phyloP scores from a whole-genome alignment of 1,140 invertebrate genomes.

The Plectus sambesii region DNA sequence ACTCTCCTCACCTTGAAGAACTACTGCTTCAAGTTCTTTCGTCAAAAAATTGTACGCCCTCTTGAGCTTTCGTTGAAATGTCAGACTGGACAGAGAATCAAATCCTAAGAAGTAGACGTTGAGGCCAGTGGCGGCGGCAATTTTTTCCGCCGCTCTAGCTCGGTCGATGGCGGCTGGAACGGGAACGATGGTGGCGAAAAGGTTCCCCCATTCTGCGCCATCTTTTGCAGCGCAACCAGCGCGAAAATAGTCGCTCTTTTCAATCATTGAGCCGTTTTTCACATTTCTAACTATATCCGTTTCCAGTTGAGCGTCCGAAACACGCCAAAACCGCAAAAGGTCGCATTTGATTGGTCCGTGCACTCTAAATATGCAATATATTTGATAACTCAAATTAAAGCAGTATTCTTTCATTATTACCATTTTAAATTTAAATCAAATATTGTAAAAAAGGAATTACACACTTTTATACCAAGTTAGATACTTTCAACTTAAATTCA shows the following conservation, averaged over 20 bases:
- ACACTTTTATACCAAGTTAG: too few species aligned
- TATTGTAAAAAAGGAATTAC: not conserved
- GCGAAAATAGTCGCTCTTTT: conserved; percentile 17
- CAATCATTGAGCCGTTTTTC: conserved; percentile 1
- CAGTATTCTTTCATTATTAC: too few species aligned
- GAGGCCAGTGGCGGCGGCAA: conserved; percentile 51
- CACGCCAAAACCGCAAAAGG: conserved; percentile 3
- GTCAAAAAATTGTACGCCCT: conserved; percentile 65
- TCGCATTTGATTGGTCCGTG: conserved; percentile 1
- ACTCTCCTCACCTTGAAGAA: conserved; percentile 75
- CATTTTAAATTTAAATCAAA: too few species aligned
- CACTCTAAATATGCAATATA: conserved; percentile 16
- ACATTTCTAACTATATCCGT: not conserved
- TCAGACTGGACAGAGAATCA: conserved; percentile 75
- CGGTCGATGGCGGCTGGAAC: conserved; percentile 48
- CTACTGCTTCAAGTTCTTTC: conserved; percentile 56
- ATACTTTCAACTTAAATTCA: too few species aligned
- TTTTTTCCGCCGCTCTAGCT: conserved; percentile 51
- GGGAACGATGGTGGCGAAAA: conserved; percentile 10
- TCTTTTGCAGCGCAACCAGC: not conserved
- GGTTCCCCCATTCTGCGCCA: not conserved
- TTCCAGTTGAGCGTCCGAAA: conserved; percentile 1
- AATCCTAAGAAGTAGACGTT: conserved; percentile 80
- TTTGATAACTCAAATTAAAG: conserved; percentile 9
- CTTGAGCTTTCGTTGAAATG: conserved; percentile 72